Conservation (phyloP, 1,140 invertebrate genomes). For the Diorhabda sublineata region DNA sequence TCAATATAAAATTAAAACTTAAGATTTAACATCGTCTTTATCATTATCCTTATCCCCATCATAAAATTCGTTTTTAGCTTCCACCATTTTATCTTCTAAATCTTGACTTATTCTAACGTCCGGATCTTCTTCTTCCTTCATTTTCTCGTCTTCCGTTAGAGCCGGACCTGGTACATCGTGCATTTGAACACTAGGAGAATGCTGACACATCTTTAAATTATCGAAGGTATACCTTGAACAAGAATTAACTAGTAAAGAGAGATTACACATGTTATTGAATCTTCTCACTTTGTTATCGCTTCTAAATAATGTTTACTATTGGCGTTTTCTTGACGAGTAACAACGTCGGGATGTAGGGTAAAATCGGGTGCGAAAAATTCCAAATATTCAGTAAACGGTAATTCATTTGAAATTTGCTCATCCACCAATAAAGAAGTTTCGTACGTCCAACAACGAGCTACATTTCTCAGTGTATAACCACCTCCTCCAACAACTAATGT, state of each 20-base stretch:
- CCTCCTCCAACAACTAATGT: slow-evolving; percentile 93
- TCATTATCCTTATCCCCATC: slow-evolving; percentile 83
- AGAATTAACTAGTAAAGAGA: background rate
- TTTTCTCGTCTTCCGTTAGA: slow-evolving; percentile 62
- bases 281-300: slow-evolving; percentile 64
- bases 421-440: slow-evolving; percentile 94
- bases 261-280: background rate
- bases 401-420: slow-evolving; percentile 85
- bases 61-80: slow-evolving; percentile 89
- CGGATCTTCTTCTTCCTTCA: slow-evolving; percentile 74
- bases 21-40: slow-evolving; percentile 47
- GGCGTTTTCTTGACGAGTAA: slow-evolving; percentile 80
- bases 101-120: slow-evolving; percentile 75
- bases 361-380: slow-evolving; percentile 96
- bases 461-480: slow-evolving; percentile 95
- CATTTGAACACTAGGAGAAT: slow-evolving; percentile 90
- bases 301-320: slow-evolving; percentile 91
- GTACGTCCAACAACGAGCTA: slow-evolving; percentile 98
- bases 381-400: slow-evolving; percentile 91
- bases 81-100: slow-evolving; percentile 80
- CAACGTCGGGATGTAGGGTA: slow-evolving; percentile 85
- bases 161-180: slow-evolving; percentile 81
- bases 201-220: slow-evolving; percentile 84
- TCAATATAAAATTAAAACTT: no score
- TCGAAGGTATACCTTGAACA: slow-evolving; percentile 66